Evolutionary conservation across 37 sponge, comb jelly and placozoan genomes (phyloP).

Genomic region (Sycon ciliatum): DNA sequence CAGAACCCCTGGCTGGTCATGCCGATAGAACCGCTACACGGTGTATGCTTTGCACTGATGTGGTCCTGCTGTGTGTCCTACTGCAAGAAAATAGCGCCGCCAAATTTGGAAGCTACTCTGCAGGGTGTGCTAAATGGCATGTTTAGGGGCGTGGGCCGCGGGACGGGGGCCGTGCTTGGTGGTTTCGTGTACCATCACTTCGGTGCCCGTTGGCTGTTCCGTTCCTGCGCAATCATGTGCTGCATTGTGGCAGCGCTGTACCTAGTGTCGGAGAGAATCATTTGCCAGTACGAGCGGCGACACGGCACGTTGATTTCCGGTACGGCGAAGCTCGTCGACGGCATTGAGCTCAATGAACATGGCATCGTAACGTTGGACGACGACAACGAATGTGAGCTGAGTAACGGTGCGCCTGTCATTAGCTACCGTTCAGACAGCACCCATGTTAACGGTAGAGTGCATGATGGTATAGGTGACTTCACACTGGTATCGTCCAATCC

Average conservation of each 20-base stretch:
- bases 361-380: too few species aligned
- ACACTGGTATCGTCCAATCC: too few species aligned
- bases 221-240: neutral
- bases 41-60: constrained; percentile 15
- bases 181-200: neutral
- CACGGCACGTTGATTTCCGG: too few species aligned
- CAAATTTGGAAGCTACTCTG: neutral
- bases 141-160: neutral
- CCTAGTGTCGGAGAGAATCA: too few species aligned
- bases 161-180: neutral
- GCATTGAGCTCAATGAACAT: too few species aligned
- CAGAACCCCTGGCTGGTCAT: neutral
- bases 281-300: too few species aligned
- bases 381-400: too few species aligned
- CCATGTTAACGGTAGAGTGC: too few species aligned
- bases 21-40: constrained; percentile 5
- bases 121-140: neutral
- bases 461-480: too few species aligned
- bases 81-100: neutral
- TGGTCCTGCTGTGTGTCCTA: neutral
- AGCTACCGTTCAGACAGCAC: too few species aligned
- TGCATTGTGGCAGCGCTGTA: neutral
- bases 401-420: too few species aligned
- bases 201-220: neutral
- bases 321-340: too few species aligned